phyloP scores from a whole-genome alignment of 2,797 vertebrate genomes.

The Tarsius wallacei region DNA sequence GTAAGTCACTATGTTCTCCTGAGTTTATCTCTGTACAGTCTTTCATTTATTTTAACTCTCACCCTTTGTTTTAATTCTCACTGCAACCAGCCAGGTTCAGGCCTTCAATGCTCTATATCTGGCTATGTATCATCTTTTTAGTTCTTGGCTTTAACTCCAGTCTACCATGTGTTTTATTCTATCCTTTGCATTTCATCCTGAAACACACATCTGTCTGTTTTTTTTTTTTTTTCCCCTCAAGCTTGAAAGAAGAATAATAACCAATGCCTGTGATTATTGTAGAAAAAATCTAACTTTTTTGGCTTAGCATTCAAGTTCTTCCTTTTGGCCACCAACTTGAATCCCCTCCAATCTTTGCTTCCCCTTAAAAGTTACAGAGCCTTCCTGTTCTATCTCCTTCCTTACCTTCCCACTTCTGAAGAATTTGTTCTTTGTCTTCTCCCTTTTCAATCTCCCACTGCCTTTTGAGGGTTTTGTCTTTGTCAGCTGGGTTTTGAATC shows the following conservation, averaged over 20 bases:
- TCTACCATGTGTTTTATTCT: background rate
- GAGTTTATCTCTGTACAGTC: background rate
- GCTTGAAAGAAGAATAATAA: background rate
- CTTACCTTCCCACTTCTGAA: background rate
- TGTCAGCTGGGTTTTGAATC: background rate
- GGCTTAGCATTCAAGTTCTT: background rate
- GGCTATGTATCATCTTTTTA: background rate
- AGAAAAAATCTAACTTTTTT: background rate
- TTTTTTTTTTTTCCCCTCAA: background rate
- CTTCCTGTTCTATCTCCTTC: background rate
- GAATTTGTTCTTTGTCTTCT: background rate
- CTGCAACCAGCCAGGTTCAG: background rate
- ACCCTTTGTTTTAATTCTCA: background rate
- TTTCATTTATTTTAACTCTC: background rate
- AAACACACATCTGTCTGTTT: background rate
- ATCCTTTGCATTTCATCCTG: background rate
- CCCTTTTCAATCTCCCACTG: background rate
- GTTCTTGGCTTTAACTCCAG: background rate
- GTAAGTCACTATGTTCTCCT: background rate
- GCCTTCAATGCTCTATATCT: background rate
- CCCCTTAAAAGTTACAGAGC: background rate
- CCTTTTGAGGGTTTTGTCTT: background rate
- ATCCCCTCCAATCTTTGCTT: background rate
- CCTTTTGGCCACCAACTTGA: background rate
- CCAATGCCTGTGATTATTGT: background rate